A percentile compares a stretch with the other conserved stretches of the same genome.
Evolutionary conservation across 1,140 invertebrate species (phyloP).

Genomic region (Amyelois transitella): DNA sequence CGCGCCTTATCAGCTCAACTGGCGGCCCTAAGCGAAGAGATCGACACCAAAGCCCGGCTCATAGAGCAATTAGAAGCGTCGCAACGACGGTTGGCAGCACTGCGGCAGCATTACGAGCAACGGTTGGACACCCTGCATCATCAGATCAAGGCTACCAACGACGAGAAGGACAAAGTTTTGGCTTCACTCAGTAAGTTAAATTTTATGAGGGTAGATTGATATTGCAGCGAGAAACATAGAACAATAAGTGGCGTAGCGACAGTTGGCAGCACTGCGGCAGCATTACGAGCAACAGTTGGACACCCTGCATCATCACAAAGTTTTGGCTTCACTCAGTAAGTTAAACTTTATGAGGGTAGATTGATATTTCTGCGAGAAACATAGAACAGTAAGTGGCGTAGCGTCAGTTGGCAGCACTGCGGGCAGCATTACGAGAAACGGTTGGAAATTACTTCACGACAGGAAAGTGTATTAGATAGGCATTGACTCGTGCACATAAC

Average conservation of each 20-base stretch:
- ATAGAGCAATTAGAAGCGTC: slow-evolving; percentile 95
- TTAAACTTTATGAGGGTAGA: no score
- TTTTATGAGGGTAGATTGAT: slow-evolving; percentile 90
- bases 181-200: slow-evolving; percentile 76
- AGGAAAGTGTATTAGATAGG: no score
- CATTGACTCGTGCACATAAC: no score
- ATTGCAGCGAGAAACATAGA: slow-evolving; percentile 95
- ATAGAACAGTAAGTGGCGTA: slow-evolving; percentile 96
- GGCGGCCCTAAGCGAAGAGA: slow-evolving; percentile 90
- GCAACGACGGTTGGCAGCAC: slow-evolving; percentile 86
- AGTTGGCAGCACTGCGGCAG: slow-evolving; percentile 87
- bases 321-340: slow-evolving; percentile 81
- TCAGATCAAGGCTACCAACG: slow-evolving; percentile 91
- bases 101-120: slow-evolving; percentile 95
- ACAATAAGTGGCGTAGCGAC: slow-evolving; percentile 90
- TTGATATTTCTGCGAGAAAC: slow-evolving; percentile 92
- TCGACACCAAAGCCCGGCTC: slow-evolving; percentile 92
- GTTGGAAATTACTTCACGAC: no score
- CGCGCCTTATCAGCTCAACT: slow-evolving; percentile 79
- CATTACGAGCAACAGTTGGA: slow-evolving; percentile 97
- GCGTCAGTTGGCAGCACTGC: slow-evolving; percentile 86
- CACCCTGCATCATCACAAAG: slow-evolving; percentile 89
- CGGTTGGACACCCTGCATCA: slow-evolving; percentile 92
- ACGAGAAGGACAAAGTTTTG: slow-evolving; percentile 95
- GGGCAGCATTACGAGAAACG: slow-evolving; percentile 96